Evolutionary conservation across 92 coral and sea anemone genomes (phyloP), one percentile per base, ranked within the genome.

Genomic region (Plumapathes pennacea): DNA sequence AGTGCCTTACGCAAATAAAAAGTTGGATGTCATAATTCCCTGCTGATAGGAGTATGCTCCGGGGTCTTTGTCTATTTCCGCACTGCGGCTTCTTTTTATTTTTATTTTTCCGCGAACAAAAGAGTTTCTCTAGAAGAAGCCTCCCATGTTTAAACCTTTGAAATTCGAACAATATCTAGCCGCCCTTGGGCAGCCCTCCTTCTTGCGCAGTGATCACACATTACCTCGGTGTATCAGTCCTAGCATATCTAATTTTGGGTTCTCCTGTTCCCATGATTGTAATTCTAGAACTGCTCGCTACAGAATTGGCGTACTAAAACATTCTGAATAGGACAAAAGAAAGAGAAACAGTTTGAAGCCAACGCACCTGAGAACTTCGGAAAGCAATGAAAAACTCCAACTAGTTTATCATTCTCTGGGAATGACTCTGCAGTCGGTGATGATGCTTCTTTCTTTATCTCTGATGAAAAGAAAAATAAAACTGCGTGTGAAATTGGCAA

Each of bases 401-500:
- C 61, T 14, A 66, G 50, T 37, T 7, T 64, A 5, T 6, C 56
- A 37, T 52, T 61, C 24, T 87, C 95, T 18, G 85, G 46, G 64
- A 67, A 82, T 10, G 29, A 15, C 25, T 87, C 95, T 21, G 76
- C 79, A 14, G 80, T 62, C 8, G 95, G 86, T 25, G 86, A 71
- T 0, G 73, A 58, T 7, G 54, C 70, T 43, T 87, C 95, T 51
- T 77, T 82, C 64, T 87, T 87, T 36, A 87, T 87, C 74, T 87
- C 95, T 87, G 61, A 30, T 34, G 44, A 66, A 50, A 40, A 72
- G 69, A 40, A 27, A 40, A 49, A 27, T 34, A 33, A 46, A 45
- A n/a, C n/a, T n/a, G n/a, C n/a, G n/a, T n/a, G n/a, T n/a, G n/a
- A n/a, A n/a, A n/a, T n/a, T n/a, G n/a, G n/a, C n/a, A n/a, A n/a